Evolutionary conservation across 2,888 invertebrate genomes (phyloP), one percentile per base, ranked within the genome.

Genomic region (Masnerella sp.): DNA sequence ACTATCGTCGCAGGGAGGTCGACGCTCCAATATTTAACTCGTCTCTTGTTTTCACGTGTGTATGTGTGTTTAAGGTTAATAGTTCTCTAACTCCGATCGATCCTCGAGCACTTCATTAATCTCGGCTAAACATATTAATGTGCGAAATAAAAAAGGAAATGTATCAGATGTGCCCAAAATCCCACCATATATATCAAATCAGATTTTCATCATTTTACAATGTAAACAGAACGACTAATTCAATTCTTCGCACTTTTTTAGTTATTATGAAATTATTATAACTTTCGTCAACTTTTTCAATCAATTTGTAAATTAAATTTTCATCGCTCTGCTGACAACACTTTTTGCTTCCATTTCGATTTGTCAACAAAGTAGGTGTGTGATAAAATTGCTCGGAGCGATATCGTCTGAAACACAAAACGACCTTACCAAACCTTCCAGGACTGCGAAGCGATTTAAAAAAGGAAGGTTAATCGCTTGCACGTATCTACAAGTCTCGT

Each of bases 1-100:
- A 49, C 47, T 42, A 68, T 56, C 40, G 58, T 42, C 51, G 28
- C 20, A 22, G 69, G 61, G 45, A 61, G 52, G 59, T 69, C 69
- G 61, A 42, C 61, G 54, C 38, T 61, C 61, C 38, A 59, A 61
- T 69, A 69, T 61, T 61, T 32, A 54, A 47, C 61, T 51, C 52
- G 34, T 17, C 20, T 12, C 47, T 69, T 51, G 54, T 69, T 61
- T 61, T 54, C 2, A 12, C 18, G 25, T 25, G 45, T 36, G 25
- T 52, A 40, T 15, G 12, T 30, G 15, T 52, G 14, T 54, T 18
- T 28, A 34, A 52, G 45, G 45, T 61, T 61, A 54, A 61, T 47
- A 52, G 30, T 15, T 17, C 69, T 5, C 40, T 43, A 22, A 52
- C 59, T 43, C 38, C 34, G 49, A 59, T 68, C 43, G 45, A 68